phyloP scores from a whole-genome alignment of 2,113 vertebrate genomes.

The Chiloscyllium plagiosum region DNA sequence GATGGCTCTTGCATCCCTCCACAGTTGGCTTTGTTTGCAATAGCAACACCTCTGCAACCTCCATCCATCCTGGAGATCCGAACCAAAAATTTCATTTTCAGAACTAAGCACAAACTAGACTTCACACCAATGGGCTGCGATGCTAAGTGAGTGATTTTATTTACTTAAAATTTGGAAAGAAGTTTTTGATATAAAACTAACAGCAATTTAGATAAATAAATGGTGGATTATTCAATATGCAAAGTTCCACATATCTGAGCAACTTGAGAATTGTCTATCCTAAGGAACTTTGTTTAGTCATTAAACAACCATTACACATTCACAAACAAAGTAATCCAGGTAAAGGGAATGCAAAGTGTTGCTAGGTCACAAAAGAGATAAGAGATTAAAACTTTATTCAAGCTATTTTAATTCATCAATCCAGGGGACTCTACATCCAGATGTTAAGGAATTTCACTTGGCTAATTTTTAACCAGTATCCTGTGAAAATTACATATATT shows the following conservation, averaged over 20 bases:
- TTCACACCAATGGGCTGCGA: slow-evolving; percentile 74
- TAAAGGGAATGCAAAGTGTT: background rate
- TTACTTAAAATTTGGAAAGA: background rate
- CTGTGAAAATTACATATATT: background rate
- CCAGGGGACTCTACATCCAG: background rate
- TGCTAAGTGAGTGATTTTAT: slow-evolving; percentile 61
- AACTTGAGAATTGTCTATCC: background rate
- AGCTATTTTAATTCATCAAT: background rate
- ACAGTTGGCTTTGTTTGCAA: slow-evolving; percentile 70
- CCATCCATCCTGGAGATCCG: slow-evolving; percentile 76
- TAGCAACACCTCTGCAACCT: slow-evolving; percentile 70
- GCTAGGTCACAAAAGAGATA: background rate
- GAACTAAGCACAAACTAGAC: slow-evolving; percentile 78
- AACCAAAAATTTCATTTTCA: slow-evolving; percentile 76
- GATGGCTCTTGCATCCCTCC: slow-evolving; percentile 62
- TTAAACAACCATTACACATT: background rate
- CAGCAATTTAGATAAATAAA: background rate
- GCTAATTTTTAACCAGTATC: no score
- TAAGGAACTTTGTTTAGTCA: background rate
- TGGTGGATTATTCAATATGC: background rate
- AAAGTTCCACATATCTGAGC: background rate
- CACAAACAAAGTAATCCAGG: background rate
- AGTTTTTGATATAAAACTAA: background rate
- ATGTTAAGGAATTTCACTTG: background rate
- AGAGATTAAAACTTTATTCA: background rate